Conservation (phyloP, 2,888 invertebrate species). For the Uloborus plumipes region DNA sequence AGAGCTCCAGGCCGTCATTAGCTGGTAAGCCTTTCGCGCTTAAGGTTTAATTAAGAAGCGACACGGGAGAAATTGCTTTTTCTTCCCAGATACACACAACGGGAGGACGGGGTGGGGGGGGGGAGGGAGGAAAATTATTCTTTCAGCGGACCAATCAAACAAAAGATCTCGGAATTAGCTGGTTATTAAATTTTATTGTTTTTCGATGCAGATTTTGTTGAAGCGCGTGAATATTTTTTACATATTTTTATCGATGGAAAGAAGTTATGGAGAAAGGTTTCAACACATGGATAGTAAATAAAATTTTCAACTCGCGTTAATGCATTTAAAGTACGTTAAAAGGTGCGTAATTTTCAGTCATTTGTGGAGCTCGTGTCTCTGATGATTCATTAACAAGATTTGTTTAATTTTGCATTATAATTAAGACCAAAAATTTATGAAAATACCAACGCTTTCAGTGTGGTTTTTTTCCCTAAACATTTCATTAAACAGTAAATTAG, state of each 20-base stretch:
- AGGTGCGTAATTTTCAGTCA: not conserved
- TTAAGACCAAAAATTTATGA: too few relatives aligned
- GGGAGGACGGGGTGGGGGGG: not conserved
- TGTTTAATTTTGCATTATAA: too few relatives aligned
- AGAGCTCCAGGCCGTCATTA: constrained; percentile 42
- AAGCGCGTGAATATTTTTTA: constrained; percentile 15
- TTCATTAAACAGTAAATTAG: too few relatives aligned
- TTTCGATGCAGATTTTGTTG: constrained; percentile 31
- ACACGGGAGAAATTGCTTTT: constrained; percentile 39
- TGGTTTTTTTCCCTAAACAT: too few relatives aligned
- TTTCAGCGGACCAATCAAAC: constrained; percentile 30
- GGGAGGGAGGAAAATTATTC: constrained; percentile 7
- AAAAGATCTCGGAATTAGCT: constrained; percentile 37
- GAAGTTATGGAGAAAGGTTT: constrained; percentile 3
- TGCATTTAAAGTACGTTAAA: not conserved
- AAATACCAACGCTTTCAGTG: too few relatives aligned
- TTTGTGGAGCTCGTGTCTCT: too few relatives aligned
- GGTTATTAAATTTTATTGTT: constrained; percentile 59
- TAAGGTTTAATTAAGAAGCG: constrained; percentile 52
- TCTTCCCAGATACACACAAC: not conserved
- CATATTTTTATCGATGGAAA: constrained; percentile 2
- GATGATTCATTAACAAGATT: too few relatives aligned
- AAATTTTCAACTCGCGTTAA: not conserved
- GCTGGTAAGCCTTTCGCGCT: constrained; percentile 38
- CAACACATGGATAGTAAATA: not conserved